Evolutionary conservation across 2,113 vertebrate genomes (phyloP).

Genomic region (Pitta sordida): DNA sequence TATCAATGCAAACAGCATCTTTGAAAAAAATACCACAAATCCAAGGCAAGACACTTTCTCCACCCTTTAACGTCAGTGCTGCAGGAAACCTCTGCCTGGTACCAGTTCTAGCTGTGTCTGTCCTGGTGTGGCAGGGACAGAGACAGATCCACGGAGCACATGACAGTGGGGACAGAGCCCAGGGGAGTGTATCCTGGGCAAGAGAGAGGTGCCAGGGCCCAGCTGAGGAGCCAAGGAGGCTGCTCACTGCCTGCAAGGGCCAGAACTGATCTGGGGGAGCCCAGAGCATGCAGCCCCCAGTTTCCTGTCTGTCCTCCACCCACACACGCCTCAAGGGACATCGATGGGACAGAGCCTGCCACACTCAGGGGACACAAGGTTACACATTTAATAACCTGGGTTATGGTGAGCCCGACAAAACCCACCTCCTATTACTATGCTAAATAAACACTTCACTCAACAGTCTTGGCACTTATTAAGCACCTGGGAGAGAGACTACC

Average conservation of each 20-base stretch:
- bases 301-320: too few species aligned
- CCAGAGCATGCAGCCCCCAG: fast-evolving
- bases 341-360: neutral
- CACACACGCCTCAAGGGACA: neutral
- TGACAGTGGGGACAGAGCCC: fast-evolving
- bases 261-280: neutral
- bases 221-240: neutral
- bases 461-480: constrained; percentile 54
- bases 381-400: neutral
- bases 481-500: constrained; percentile 59
- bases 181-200: fast-evolving
- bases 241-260: fast-evolving
- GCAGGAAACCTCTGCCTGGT: neutral
- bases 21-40: constrained; percentile 41
- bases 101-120: neutral
- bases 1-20: constrained; percentile 82
- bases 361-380: neutral
- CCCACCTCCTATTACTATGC: neutral
- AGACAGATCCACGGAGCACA: neutral
- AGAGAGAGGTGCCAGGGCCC: neutral
- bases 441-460: constrained; percentile 64
- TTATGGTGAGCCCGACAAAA: neutral
- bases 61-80: constrained; percentile 20
- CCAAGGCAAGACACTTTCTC: neutral
- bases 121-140: neutral